Evolutionary conservation across 2,888 invertebrate genomes (phyloP), one percentile per base, ranked within the genome.

Genomic region (Lamellibrachia satsuma): DNA sequence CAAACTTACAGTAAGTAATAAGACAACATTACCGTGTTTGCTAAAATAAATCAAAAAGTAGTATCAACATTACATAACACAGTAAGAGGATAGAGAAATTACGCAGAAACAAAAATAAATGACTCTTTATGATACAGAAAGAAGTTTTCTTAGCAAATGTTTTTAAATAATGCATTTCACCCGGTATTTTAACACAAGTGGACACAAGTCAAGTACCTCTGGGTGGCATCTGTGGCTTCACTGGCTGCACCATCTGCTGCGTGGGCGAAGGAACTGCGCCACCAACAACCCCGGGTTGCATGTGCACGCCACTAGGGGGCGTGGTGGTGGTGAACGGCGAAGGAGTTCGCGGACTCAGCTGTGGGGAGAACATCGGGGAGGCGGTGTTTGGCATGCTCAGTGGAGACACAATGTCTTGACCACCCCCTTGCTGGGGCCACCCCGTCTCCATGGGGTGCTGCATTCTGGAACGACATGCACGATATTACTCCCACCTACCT

Each of bases 301-400:
- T 90, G 55, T 92, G 91, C 91, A 57, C 22, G n/a, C 91, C 90
- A 7, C 91, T 91, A 52, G 92, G 91, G n/a, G 92, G 93, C 11
- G 92, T 92, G 11, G 75, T 75, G 75, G 75, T 75, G 11, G 93
- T 93, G 94, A 90, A 94, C 91, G 91, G 95, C 91, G 92, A 94
- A 92, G 92, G 94, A 92, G 93, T 94, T 92, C 93, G 93, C 52
- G 92, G 94, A 91, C 93, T 93, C 90, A 93, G 55, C 91, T 93
- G 93, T 15, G 92, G 93, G 92, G 93, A 75, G 75, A 75, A 75
- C 75, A 75, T 75, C 11, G 75, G 75, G 75, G 75, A 75, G 15
- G n/a, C 75, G 22, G 75, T 93, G 92, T 92, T 93, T 52, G 92
- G 93, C 90, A 92, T 92, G 90, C 91, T 27, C 90, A 91, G 93